phyloP scores from a whole-genome alignment of 2,797 vertebrate species.

The Novumbra hubbsi region DNA sequence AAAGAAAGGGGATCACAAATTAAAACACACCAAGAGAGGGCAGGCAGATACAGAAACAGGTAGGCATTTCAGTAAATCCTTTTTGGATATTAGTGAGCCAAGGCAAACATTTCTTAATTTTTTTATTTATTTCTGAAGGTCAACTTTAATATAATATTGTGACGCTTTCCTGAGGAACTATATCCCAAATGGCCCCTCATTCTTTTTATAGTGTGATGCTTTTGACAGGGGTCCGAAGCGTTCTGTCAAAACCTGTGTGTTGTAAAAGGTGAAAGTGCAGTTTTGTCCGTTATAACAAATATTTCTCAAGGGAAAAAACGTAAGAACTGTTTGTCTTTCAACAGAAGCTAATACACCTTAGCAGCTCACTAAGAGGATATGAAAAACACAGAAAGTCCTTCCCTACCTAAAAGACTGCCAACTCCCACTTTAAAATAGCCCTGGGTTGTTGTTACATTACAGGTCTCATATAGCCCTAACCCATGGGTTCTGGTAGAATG shows the following conservation, averaged over 20 bases:
- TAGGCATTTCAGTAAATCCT: not conserved
- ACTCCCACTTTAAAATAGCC: constrained; percentile 24
- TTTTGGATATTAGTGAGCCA: not conserved
- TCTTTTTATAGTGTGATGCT: not conserved
- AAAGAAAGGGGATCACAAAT: not conserved
- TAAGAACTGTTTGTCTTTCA: constrained; percentile 33
- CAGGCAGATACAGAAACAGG: not conserved
- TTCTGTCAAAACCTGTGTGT: not conserved
- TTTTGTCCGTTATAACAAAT: too few relatives aligned
- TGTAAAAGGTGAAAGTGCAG: not conserved
- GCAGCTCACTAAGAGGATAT: constrained; percentile 11
- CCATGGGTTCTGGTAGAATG: constrained; percentile 3
- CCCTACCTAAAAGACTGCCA: constrained; percentile 13
- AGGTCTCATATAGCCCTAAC: constrained; percentile 11
- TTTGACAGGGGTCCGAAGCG: not conserved
- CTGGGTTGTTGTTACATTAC: constrained; percentile 10
- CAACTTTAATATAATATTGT: not conserved
- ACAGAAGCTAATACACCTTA: constrained; percentile 30
- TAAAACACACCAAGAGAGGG: not conserved
- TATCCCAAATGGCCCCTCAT: not conserved
- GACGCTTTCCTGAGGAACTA: not conserved
- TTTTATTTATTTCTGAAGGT: not conserved
- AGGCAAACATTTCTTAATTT: not conserved
- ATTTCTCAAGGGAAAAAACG: too few relatives aligned
- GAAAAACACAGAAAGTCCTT: constrained; percentile 15